Conservation (phyloP, 2,888 invertebrate genomes). For the Eucera pruinosa region DNA sequence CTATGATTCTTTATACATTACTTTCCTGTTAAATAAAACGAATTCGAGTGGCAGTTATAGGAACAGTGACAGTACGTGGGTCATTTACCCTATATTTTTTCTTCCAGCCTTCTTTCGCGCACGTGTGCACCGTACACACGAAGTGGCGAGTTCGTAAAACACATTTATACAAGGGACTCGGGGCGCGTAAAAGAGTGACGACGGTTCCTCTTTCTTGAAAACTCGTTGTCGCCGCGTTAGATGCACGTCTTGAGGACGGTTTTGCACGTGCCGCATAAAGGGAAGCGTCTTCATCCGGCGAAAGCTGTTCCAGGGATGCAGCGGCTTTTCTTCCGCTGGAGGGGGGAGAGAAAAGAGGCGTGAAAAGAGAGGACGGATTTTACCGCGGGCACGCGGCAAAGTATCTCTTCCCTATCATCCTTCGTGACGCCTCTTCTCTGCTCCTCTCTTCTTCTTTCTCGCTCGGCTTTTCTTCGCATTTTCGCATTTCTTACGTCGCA, state of each 20-base stretch:
- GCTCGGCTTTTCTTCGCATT: constrained; percentile 17
- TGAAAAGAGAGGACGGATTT: constrained; percentile 65
- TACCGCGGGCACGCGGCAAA: constrained; percentile 60
- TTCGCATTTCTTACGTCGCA: background rate
- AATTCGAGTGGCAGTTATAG: no score
- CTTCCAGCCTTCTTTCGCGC: no score
- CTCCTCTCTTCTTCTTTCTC: constrained; percentile 13
- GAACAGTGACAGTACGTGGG: no score
- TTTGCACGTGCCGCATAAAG: constrained; percentile 70
- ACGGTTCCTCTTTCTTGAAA: constrained; percentile 50
- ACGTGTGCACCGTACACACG: constrained; percentile 7
- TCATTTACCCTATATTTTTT: no score
- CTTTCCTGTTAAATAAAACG: no score
- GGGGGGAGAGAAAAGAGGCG: constrained; percentile 46
- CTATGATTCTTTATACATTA: no score
- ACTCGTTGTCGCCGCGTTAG: constrained; percentile 55
- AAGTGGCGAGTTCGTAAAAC: constrained; percentile 55
- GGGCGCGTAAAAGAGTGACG: constrained; percentile 14
- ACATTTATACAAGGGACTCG: constrained; percentile 47
- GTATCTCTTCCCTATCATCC: constrained; percentile 59
- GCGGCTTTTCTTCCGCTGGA: constrained; percentile 36
- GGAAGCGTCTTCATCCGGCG: constrained; percentile 67
- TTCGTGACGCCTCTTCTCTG: constrained; percentile 3
- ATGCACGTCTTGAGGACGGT: constrained; percentile 54
- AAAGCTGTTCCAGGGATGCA: constrained; percentile 67